Evolutionary conservation across 2,113 vertebrate species (phyloP).

Genomic region (Lepisosteus oculatus): DNA sequence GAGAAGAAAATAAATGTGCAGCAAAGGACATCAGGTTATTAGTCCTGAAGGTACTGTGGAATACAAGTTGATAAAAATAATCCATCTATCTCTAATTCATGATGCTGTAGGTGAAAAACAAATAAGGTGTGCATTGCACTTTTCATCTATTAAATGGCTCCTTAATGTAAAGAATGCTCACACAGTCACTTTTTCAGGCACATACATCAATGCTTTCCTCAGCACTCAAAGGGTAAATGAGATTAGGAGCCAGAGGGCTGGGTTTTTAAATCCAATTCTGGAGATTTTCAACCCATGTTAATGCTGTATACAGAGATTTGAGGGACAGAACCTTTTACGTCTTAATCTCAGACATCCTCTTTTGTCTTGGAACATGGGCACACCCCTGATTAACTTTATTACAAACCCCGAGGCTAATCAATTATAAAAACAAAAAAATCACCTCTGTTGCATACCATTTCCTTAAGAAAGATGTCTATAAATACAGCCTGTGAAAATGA

Average conservation of each 20-base stretch:
- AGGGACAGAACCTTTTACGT: constrained; percentile 39
- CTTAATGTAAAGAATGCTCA: constrained; percentile 55
- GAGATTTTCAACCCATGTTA: constrained; percentile 49
- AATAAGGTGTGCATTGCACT: constrained; percentile 33
- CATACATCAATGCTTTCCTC: constrained; percentile 52
- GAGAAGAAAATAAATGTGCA: too few relatives aligned
- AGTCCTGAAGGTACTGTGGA: too few relatives aligned
- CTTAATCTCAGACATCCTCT: constrained; percentile 49
- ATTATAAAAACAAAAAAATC: constrained; percentile 44
- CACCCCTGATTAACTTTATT: constrained; percentile 57
- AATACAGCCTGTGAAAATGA: too few relatives aligned
- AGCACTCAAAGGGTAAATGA: constrained; percentile 55
- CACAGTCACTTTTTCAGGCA: constrained; percentile 44
- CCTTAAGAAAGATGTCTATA: too few relatives aligned
- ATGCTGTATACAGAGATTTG: constrained; percentile 56
- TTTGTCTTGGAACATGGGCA: constrained; percentile 61
- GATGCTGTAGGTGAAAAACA: too few relatives aligned
- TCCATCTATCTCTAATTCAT: too few relatives aligned
- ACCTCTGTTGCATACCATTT: constrained; percentile 32
- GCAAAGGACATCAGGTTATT: too few relatives aligned
- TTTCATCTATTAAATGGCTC: constrained; percentile 57
- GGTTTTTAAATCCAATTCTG: constrained; percentile 49
- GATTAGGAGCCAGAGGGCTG: constrained; percentile 59
- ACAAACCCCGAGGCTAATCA: constrained; percentile 47
- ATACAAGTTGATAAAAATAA: too few relatives aligned